Conservation (phyloP, 1,140 invertebrate genomes). For the Tachypleus tridentatus region DNA sequence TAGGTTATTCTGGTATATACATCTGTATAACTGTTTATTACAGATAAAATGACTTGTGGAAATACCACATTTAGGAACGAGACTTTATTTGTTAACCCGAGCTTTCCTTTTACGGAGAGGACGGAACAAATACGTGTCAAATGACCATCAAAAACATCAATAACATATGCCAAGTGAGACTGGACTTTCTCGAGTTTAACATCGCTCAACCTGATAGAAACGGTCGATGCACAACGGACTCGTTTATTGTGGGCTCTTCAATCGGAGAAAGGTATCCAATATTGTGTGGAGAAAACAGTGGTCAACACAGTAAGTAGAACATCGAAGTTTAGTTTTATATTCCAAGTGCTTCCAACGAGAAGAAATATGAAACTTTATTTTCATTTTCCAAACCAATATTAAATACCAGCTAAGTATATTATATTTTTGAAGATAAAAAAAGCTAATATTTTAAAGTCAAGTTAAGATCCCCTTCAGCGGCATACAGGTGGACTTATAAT, state of each 20-base stretch:
- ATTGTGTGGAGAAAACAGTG: slow-evolving; percentile 66
- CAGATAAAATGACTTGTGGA: slow-evolving; percentile 52
- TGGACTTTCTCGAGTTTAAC: slow-evolving; percentile 60
- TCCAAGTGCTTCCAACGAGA: too few species aligned
- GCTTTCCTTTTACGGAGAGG: slow-evolving; percentile 53
- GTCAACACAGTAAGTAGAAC: slow-evolving; percentile 55
- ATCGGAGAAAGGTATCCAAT: slow-evolving; percentile 49
- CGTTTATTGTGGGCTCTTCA: slow-evolving; percentile 51
- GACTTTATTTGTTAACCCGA: slow-evolving; percentile 69
- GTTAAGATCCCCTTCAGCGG: too few species aligned
- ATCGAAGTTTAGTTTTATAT: not conserved
- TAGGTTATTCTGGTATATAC: too few species aligned
- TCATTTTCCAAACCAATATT: too few species aligned
- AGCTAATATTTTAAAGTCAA: too few species aligned
- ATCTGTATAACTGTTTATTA: not conserved
- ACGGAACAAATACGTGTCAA: slow-evolving; percentile 52
- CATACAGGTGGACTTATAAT: too few species aligned
- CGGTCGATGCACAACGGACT: slow-evolving; percentile 55
- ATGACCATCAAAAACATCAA: slow-evolving; percentile 53
- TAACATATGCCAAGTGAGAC: slow-evolving; percentile 58
- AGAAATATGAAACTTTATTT: too few species aligned
- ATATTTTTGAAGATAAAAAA: too few species aligned
- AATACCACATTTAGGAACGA: slow-evolving; percentile 59
- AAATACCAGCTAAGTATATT: too few species aligned
- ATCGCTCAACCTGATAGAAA: slow-evolving; percentile 56